Base-by-base conservation (phyloP, 1,140 invertebrate species). In the Heliconius melpomene region DNA sequence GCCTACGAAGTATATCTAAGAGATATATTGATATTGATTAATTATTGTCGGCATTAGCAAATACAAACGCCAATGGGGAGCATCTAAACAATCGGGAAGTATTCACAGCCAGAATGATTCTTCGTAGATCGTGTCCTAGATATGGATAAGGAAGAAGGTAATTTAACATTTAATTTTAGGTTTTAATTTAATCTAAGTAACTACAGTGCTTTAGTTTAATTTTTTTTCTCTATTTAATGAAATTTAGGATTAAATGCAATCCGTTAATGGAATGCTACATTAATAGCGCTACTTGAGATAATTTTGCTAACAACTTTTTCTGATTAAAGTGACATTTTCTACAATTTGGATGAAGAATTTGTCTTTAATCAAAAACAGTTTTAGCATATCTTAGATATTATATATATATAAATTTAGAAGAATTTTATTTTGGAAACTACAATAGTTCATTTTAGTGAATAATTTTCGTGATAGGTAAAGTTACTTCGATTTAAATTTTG, bases 81-180 rank as follows among this genome's bases (percentile, higher is more conserved):
- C 88, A 77, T 90, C 89, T 92, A 92, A 93, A 91, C 75, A 87
- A 90, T 89, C 79, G 86, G 88, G 87, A 90, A 92, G 81, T 90
- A 89, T 84, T 94, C 93, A 94, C 93, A 94, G 93, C 93, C 93
- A 93, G 93, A 90, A 94, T 94, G 93, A 94, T 93, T 93, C 88
- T 89, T 84, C 86, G 89, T 90, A 90, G 84, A 88, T 91, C 90
- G 87, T 89, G 89, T 91, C 88, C 40, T 93, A 94, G 90, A 92
- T 92, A 93, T 92, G 91, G 86, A 92, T 90, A 87, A 87, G 88
- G 87, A 88, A 83, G 88, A 89, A 86, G 85, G 86, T 84, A 77
- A 81, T 87, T 87, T 88, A 85, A 86, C 82, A 83, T 89, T 92
- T 83, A 87, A 89, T 83, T 91, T 89, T 90, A 90, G 88, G 83